Conservation (phyloP, 2,113 vertebrate genomes). For the Lamprotornis superbus region DNA sequence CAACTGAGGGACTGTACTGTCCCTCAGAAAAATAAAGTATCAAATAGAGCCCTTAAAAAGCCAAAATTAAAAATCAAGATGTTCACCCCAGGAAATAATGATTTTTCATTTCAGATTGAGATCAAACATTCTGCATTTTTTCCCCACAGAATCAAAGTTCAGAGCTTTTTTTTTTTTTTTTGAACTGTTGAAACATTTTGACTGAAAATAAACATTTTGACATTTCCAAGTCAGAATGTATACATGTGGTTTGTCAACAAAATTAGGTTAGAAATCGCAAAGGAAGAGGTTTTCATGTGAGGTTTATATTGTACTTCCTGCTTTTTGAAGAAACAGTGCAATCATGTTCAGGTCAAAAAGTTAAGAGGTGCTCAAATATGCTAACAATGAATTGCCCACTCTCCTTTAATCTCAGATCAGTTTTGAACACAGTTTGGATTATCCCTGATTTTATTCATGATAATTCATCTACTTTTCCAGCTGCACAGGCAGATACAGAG, state of each 20-base stretch:
- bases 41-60: neutral
- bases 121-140: neutral
- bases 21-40: neutral
- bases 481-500: neutral
- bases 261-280: constrained; percentile 14
- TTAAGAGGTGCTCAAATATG: constrained; percentile 38
- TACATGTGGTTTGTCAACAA: constrained; percentile 51
- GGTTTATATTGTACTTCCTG: constrained; percentile 52
- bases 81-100: neutral
- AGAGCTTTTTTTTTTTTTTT: neutral
- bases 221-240: constrained; percentile 29
- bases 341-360: neutral
- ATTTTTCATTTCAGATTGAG: neutral
- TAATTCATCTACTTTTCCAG: neutral
- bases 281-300: constrained; percentile 44
- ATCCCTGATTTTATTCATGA: neutral
- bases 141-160: neutral
- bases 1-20: neutral
- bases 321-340: constrained; percentile 10
- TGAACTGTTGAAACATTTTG: constrained; percentile 23
- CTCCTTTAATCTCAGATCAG: neutral
- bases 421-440: neutral
- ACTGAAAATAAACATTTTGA: constrained; percentile 47
- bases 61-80: neutral
- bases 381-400: neutral